Conservation (phyloP, 2,797 vertebrate genomes). For the Hemibagrus guttatus region DNA sequence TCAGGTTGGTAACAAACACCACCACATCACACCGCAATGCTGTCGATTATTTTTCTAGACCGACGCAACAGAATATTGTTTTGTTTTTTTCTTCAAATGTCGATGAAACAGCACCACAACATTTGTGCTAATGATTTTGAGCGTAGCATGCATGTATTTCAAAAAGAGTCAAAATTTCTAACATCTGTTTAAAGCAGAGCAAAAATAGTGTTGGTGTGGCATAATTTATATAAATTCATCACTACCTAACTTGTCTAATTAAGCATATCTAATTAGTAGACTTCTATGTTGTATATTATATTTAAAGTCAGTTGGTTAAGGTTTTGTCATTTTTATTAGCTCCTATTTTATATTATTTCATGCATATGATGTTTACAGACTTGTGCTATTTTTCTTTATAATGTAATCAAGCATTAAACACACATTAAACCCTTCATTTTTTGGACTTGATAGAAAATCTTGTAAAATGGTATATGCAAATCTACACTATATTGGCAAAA, state of each 20-base stretch:
- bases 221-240: not conserved
- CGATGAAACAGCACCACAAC: too few species aligned
- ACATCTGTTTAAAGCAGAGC: too few species aligned
- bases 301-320: not conserved
- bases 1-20: not conserved
- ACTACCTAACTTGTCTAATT: not conserved
- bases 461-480: too few species aligned
- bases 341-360: not conserved
- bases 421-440: not conserved
- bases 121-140: too few species aligned
- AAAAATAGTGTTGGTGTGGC: too few species aligned
- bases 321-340: too few species aligned
- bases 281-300: not conserved
- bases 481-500: too few species aligned
- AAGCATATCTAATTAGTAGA: not conserved
- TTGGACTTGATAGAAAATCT: too few species aligned
- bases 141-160: not conserved
- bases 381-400: not conserved
- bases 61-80: too few species aligned
- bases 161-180: too few species aligned
- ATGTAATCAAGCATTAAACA: not conserved
- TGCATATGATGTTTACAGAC: not conserved
- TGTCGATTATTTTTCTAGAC: not conserved
- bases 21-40: too few species aligned
- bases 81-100: not conserved